A percentile compares a stretch with the other conserved stretches of the same genome.
Evolutionary conservation across 2,888 invertebrate species (phyloP).

Genomic region (Aleiodes leptofemur): DNA sequence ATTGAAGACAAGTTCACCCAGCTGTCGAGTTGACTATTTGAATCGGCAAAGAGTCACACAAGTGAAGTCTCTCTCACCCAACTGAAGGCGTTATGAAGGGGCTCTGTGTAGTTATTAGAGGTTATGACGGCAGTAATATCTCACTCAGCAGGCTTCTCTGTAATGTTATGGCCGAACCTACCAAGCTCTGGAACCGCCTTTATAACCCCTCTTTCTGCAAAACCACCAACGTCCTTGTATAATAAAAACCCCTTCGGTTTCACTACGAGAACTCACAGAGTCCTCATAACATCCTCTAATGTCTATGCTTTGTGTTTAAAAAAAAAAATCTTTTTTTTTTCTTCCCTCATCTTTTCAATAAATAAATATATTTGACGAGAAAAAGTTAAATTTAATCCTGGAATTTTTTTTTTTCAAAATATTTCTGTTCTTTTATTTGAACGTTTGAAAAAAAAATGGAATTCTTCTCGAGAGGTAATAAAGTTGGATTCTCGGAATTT

Average conservation of each 20-base stretch:
- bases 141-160: slow-evolving; percentile 72
- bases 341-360: background rate
- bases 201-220: slow-evolving; percentile 53
- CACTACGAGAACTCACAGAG: slow-evolving; percentile 7
- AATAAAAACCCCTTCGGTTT: background rate
- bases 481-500: too few species aligned
- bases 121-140: slow-evolving; percentile 74
- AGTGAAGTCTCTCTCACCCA: slow-evolving; percentile 57
- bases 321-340: slow-evolving; percentile 30
- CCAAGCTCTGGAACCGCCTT: slow-evolving; percentile 9
- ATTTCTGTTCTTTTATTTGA: background rate
- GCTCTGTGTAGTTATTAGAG: slow-evolving; percentile 72
- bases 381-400: background rate
- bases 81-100: slow-evolving; percentile 72
- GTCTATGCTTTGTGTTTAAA: slow-evolving; percentile 39
- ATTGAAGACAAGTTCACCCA: slow-evolving; percentile 17
- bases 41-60: slow-evolving; percentile 45
- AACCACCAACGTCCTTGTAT: slow-evolving; percentile 44
- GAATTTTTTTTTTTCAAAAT: background rate
- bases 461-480: too few species aligned
- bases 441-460: too few species aligned
- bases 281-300: slow-evolving; percentile 47
- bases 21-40: slow-evolving; percentile 39
- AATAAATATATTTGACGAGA: background rate
- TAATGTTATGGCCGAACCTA: slow-evolving; percentile 69